These are phyloP conservation scores for Torymus auratus DNA, from an alignment of 2,888 invertebrate species.

Conservation along the genomic window DNA sequence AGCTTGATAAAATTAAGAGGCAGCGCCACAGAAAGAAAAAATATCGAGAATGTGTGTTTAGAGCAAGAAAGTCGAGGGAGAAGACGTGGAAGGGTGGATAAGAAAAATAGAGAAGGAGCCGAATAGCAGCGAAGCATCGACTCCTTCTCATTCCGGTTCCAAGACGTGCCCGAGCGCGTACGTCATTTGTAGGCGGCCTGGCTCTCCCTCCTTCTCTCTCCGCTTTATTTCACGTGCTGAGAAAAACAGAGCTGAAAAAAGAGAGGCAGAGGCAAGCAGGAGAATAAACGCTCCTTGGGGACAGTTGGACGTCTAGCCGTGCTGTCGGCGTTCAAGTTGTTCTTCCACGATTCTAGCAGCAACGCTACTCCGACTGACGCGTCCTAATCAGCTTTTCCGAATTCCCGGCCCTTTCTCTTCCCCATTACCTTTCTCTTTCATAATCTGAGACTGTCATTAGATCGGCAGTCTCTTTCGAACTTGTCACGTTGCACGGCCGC, in stretches of 20 bases:
- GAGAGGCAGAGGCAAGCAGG: not conserved
- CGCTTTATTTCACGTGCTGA: not conserved
- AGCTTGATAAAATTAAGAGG: no score
- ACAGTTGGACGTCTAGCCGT: slow-evolving; percentile 22
- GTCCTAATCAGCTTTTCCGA: slow-evolving; percentile 38
- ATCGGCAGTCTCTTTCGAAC: no score
- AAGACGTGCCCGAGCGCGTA: not conserved
- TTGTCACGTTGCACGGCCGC: not conserved
- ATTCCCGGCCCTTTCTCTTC: not conserved
- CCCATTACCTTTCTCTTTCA: no score
- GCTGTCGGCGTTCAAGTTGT: not conserved
- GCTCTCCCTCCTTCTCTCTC: not conserved
- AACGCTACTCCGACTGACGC: slow-evolving; percentile 2
- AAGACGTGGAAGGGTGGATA: no score
- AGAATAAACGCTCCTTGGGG: slow-evolving; percentile 55
- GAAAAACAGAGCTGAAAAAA: slow-evolving; percentile 18
- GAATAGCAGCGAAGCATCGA: no score
- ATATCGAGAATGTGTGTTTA: no score
- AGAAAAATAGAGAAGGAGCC: no score
- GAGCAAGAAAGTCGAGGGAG: no score
- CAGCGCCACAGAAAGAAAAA: no score
- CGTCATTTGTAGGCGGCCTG: slow-evolving; percentile 38
- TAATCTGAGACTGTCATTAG: no score
- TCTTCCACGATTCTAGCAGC: not conserved
- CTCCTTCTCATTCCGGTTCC: no score